A percentile compares a stretch with the other conserved stretches of the same genome.
Evolutionary conservation across 2,797 vertebrate species (phyloP).

Genomic region (Ptychadena robeensis): DNA sequence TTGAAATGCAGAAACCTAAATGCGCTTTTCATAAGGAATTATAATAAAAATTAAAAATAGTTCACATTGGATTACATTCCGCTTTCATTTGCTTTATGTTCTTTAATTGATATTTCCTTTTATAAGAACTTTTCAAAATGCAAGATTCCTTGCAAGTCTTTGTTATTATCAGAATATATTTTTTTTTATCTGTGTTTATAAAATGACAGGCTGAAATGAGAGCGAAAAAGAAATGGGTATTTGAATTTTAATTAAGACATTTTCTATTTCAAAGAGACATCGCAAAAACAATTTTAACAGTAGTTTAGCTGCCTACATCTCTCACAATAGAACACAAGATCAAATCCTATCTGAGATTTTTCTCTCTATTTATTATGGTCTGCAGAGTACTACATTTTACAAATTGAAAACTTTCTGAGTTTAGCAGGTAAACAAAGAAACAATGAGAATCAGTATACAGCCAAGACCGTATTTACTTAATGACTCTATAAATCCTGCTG

Average conservation of each 20-base stretch:
- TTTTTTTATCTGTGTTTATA: constrained; percentile 54
- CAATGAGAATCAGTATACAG: constrained; percentile 9
- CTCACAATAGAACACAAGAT: constrained; percentile 35
- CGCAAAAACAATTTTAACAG: constrained; percentile 47
- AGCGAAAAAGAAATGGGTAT: constrained; percentile 36
- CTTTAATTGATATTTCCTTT: constrained; percentile 38
- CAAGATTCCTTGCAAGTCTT: constrained; percentile 31
- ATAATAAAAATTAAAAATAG: constrained; percentile 42
- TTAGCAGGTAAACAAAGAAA: constrained; percentile 24
- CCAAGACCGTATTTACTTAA: constrained; percentile 28
- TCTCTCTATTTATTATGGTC: constrained; percentile 28
- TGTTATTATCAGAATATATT: constrained; percentile 45
- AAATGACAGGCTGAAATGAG: constrained; percentile 47
- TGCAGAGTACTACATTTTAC: background rate
- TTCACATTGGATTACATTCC: constrained; percentile 26
- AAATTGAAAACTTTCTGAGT: constrained; percentile 12
- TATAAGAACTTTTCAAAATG: constrained; percentile 35
- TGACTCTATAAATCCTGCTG: constrained; percentile 33
- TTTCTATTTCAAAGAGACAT: constrained; percentile 52
- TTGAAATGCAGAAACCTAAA: constrained; percentile 47
- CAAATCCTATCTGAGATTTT: constrained; percentile 44
- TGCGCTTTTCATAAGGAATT: constrained; percentile 31
- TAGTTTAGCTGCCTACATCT: constrained; percentile 14
- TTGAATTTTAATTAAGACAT: constrained; percentile 60
- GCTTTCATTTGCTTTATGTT: constrained; percentile 38